Percentiles rank a stretch among this genome's conserved stretches.
These are phyloP conservation scores for Coccyzus lansbergi DNA, from an alignment of 2,797 vertebrate species.

Conservation along the genomic window DNA sequence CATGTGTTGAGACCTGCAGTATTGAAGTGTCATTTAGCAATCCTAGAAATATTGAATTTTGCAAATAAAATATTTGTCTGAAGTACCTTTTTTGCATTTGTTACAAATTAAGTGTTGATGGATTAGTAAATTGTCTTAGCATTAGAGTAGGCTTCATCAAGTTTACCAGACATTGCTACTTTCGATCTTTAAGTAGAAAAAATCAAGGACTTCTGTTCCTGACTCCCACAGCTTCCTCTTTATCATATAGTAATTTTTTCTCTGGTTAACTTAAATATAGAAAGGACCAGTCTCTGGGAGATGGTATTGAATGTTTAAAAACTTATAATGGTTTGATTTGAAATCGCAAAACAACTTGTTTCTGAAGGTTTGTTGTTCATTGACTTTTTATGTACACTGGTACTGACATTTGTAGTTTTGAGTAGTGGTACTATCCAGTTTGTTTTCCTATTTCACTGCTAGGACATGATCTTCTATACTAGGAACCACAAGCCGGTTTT, in stretches of 20 bases:
- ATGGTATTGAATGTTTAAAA: neutral
- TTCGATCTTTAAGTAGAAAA: neutral
- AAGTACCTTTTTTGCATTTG: neutral
- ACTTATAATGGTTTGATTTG: neutral
- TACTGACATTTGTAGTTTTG: neutral
- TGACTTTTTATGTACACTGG: neutral
- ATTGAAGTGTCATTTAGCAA: neutral
- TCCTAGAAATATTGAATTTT: neutral
- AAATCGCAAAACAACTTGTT: neutral
- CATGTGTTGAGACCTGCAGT: neutral
- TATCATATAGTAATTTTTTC: neutral
- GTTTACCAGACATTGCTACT: neutral
- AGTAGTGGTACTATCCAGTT: neutral
- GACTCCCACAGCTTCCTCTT: neutral
- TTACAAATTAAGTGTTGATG: neutral
- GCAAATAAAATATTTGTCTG: neutral
- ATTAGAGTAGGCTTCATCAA: neutral
- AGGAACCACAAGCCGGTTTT: neutral
- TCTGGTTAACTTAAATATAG: neutral
- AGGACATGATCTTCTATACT: neutral
- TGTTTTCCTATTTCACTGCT: neutral
- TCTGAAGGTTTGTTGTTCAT: neutral
- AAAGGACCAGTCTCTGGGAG: neutral
- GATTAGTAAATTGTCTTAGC: neutral
- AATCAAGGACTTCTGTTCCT: neutral